Evolutionary conservation across 1,140 invertebrate species (phyloP).

Genomic region (Drosophila yakuba): DNA sequence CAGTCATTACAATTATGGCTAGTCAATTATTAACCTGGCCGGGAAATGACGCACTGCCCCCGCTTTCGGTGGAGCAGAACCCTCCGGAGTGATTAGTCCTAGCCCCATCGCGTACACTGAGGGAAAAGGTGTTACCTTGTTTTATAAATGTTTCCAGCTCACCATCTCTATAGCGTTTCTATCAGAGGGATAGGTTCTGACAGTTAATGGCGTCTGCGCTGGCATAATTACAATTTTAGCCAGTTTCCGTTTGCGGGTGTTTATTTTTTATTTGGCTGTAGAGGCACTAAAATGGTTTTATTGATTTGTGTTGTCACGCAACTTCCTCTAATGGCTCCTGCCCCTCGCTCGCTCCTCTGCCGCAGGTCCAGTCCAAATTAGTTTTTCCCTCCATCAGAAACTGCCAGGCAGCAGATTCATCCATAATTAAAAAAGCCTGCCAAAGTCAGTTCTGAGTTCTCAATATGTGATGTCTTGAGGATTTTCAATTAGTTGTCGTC

Average conservation of each 20-base stretch:
- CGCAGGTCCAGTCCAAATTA: conserved; percentile 17
- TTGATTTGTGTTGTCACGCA: conserved; percentile 81
- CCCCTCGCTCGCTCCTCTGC: neutral
- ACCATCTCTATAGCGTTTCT: neutral
- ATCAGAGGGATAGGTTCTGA: conserved; percentile 6
- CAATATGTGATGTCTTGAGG: conserved; percentile 50
- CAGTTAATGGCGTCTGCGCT: conserved; percentile 61
- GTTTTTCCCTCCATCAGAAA: conserved; percentile 24
- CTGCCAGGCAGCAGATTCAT: conserved; percentile 26
- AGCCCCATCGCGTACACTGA: neutral
- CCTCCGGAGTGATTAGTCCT: conserved; percentile 18
- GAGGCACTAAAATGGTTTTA: conserved; percentile 65
- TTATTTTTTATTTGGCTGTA: conserved; percentile 53
- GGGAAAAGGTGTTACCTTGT: neutral
- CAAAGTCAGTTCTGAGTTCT: conserved; percentile 21
- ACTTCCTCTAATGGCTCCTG: conserved; percentile 47
- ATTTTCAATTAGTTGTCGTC: conserved; percentile 72
- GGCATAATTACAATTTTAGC: conserved; percentile 84
- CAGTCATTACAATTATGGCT: conserved; percentile 63
- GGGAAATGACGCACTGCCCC: conserved; percentile 54
- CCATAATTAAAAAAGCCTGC: conserved; percentile 53
- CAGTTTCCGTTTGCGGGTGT: conserved; percentile 70
- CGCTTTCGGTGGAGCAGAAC: neutral
- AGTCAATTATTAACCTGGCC: conserved; percentile 65
- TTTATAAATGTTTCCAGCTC: neutral